Base-by-base conservation (phyloP, 2,888 invertebrate genomes). In the Drosophila rubida region DNA sequence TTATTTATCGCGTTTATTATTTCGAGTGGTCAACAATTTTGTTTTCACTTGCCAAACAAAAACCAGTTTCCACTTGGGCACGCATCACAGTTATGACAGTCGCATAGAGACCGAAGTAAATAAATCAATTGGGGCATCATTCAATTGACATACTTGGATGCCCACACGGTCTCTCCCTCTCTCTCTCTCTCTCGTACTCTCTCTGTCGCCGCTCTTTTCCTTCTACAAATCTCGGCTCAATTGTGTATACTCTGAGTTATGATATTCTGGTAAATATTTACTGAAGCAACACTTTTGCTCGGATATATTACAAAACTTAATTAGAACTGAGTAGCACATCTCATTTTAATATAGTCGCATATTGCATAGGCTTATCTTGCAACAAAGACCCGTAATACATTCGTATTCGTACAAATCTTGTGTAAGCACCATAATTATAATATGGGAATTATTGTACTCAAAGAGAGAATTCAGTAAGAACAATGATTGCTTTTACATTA, bases 81-180 rank as follows among this genome's bases (percentile, higher is more conserved):
- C 69, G 60, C 66, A 60, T 53, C 58, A 53, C 32, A 54, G 49
- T 68, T 64, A 59, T 73, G 53, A 77, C 55, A 59, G 57, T 35
- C 49, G 39, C 32, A 55, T 45, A 50, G 22, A 57, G 62, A 59
- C 44, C 48, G 46, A 77, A 61, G 48, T 60, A 70, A 55, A 60
- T 71, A 68, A 66, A 63, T 66, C 62, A 79, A 77, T 79, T 72
- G 80, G 69, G 69, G 63, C 69, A 76, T 48, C 42, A 59, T 55
- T 75, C 69, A 76, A 77, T 75, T 69, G 72, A 63, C 60, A 63
- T 53, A 59, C 41, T 59, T 61, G 22, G 39, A 57, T 49, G 39
- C 65, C 44, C n/a, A 51, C 37, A 22, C 14, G n/a, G 27, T 11
- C n/a, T n/a, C 13, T 25, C 13, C 4, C 23, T 14, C n/a, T 39